Conservation (phyloP, 1,140 invertebrate species). For the Drusus annulatus region DNA sequence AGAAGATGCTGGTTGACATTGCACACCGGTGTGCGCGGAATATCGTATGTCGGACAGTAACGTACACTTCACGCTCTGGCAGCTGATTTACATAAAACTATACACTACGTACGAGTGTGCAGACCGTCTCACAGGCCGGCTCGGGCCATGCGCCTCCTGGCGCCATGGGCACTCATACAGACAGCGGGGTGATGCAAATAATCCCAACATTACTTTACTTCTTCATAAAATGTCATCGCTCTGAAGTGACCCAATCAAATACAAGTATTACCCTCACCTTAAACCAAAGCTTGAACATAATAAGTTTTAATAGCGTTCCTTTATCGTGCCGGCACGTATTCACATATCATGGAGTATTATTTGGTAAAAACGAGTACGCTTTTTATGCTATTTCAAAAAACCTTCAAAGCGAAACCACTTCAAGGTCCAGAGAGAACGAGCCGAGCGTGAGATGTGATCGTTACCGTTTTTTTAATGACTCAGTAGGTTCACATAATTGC, state of each 20-base stretch:
- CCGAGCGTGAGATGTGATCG: conserved; percentile 35
- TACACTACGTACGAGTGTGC: neutral
- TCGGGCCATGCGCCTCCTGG: neutral
- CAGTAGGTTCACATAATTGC: conserved; percentile 7
- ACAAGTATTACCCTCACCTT: too few relatives aligned
- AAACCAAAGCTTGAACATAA: too few relatives aligned
- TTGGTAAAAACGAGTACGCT: too few relatives aligned
- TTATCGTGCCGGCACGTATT: too few relatives aligned
- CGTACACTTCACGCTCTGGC: conserved; percentile 32
- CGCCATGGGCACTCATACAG: too few relatives aligned
- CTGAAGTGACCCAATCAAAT: too few relatives aligned
- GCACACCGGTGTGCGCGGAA: conserved; percentile 37
- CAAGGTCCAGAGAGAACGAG: conserved; percentile 38
- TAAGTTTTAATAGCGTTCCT: too few relatives aligned
- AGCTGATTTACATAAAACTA: neutral
- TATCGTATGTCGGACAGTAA: conserved; percentile 43
- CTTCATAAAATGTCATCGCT: too few relatives aligned
- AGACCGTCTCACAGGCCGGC: neutral
- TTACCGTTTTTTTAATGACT: conserved; percentile 28
- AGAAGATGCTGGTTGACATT: conserved; percentile 37
- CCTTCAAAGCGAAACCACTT: conserved; percentile 36
- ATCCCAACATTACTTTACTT: too few relatives aligned
- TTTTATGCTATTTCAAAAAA: conserved; percentile 14
- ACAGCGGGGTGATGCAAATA: too few relatives aligned
- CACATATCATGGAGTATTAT: neutral